Percentiles rank a stretch among this genome's conserved stretches.
Evolutionary conservation across 2,797 vertebrate genomes (phyloP).

Genomic region (Rhabdophis nuchalis): DNA sequence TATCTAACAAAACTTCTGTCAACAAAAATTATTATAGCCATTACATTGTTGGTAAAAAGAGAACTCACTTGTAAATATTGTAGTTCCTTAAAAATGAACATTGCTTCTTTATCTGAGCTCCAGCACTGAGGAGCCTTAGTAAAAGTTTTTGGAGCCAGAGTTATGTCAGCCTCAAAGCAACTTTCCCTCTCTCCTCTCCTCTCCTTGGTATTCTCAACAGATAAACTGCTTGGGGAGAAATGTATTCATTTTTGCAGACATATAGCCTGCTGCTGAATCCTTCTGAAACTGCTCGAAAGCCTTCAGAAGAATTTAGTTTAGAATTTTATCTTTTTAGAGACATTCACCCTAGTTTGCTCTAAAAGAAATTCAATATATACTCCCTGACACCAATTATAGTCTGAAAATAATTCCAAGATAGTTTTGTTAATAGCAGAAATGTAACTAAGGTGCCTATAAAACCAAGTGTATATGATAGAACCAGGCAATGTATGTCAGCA

Average conservation of each 20-base stretch:
- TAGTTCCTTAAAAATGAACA: not conserved
- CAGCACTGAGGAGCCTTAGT: not conserved
- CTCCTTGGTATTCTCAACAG: not conserved
- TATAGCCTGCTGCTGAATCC: not conserved
- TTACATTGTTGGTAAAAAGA: slow-evolving; percentile 54
- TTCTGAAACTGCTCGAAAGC: not conserved
- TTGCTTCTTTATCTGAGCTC: not conserved
- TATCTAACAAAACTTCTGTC: slow-evolving; percentile 48
- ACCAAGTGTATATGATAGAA: not conserved
- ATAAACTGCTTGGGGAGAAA: not conserved
- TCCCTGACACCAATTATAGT: not conserved
- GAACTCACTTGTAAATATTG: slow-evolving; percentile 29
- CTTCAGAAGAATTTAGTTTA: not conserved
- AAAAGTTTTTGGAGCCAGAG: not conserved
- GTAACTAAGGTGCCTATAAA: not conserved
- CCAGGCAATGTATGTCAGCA: not conserved
- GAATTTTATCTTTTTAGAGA: not conserved
- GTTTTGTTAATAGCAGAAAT: not conserved
- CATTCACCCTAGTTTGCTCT: not conserved
- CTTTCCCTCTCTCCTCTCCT: not conserved
- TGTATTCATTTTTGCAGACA: not conserved
- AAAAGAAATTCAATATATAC: not conserved
- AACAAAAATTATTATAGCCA: slow-evolving; percentile 46
- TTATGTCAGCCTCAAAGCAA: not conserved
- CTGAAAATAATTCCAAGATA: not conserved